Conservation (phyloP, 64 coral and sea anemone species). For the Hydrozoanthus tunicans region DNA sequence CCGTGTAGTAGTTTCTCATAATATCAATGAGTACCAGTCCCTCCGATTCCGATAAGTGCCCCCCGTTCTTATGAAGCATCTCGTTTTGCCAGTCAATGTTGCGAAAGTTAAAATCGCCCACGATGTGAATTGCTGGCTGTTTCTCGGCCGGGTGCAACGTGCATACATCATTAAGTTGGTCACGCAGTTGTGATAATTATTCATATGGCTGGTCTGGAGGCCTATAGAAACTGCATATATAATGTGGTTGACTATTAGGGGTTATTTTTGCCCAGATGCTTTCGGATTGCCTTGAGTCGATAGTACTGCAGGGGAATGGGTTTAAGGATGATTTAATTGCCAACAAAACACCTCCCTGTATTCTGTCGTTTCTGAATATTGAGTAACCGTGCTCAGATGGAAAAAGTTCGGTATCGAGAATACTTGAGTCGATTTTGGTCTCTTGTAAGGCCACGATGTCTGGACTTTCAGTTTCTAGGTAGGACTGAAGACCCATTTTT, state of each 20-base stretch:
- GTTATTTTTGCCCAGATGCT: slow-evolving; percentile 48
- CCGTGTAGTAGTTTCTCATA: not conserved
- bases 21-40: slow-evolving; percentile 10
- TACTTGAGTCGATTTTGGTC: slow-evolving; percentile 52
- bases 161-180: slow-evolving; percentile 25
- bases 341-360: slow-evolving; percentile 14
- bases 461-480: not conserved
- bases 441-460: slow-evolving; percentile 45
- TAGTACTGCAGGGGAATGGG: not conserved
- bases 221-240: slow-evolving; percentile 45
- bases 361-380: slow-evolving; percentile 48
- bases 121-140: slow-evolving; percentile 10
- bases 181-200: slow-evolving; percentile 4
- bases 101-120: slow-evolving; percentile 22
- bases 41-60: not conserved
- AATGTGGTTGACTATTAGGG: slow-evolving; percentile 30
- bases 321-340: slow-evolving; percentile 33
- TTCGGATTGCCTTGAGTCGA: not conserved
- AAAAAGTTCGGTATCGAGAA: slow-evolving; percentile 3
- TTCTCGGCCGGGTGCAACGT: slow-evolving; percentile 26
- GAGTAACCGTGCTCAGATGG: slow-evolving; percentile 45
- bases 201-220: slow-evolving; percentile 32
- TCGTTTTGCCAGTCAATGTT: not conserved
- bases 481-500: slow-evolving; percentile 42
- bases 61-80: not conserved